phyloP scores from a whole-genome alignment of 2,888 invertebrate genomes.

The Stenoptilia bipunctidactyla region DNA sequence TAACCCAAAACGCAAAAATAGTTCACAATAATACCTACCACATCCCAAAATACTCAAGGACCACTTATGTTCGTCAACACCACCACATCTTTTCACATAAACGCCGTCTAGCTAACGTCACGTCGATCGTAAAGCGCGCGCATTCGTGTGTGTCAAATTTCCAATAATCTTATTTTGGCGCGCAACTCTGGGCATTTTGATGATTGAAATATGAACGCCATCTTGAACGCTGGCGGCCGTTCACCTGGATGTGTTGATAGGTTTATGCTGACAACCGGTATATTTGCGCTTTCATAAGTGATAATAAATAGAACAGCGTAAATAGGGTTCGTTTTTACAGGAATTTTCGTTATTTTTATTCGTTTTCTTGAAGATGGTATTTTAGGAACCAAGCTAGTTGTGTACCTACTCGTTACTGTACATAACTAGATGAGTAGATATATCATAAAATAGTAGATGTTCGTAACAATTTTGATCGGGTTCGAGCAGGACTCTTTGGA shows the following conservation, averaged over 20 bases:
- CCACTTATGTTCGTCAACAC: constrained; percentile 59
- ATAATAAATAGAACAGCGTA: no score
- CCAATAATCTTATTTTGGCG: constrained; percentile 70
- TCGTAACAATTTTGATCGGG: no score
- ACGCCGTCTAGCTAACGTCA: constrained; percentile 29
- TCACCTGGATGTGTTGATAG: constrained; percentile 63
- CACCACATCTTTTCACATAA: constrained; percentile 34
- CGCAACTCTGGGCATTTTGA: constrained; percentile 53
- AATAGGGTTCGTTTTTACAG: no score
- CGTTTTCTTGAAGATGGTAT: no score
- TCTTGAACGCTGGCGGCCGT: constrained; percentile 56
- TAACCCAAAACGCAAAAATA: constrained; percentile 22
- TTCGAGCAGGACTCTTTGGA: no score
- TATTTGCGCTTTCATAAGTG: no score
- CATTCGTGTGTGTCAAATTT: constrained; percentile 61
- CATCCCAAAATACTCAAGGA: constrained; percentile 42
- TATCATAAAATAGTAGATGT: no score
- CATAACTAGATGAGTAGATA: no score
- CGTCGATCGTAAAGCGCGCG: constrained; percentile 47
- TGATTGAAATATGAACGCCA: constrained; percentile 63
- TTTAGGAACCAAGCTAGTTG: no score
- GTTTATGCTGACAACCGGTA: constrained; percentile 30
- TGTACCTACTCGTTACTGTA: no score
- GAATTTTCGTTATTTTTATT: no score
- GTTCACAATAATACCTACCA: constrained; percentile 13